These are phyloP conservation scores for Pseudachorutes palmiensis DNA, from an alignment of 1,140 invertebrate species.

Conservation along the genomic window DNA sequence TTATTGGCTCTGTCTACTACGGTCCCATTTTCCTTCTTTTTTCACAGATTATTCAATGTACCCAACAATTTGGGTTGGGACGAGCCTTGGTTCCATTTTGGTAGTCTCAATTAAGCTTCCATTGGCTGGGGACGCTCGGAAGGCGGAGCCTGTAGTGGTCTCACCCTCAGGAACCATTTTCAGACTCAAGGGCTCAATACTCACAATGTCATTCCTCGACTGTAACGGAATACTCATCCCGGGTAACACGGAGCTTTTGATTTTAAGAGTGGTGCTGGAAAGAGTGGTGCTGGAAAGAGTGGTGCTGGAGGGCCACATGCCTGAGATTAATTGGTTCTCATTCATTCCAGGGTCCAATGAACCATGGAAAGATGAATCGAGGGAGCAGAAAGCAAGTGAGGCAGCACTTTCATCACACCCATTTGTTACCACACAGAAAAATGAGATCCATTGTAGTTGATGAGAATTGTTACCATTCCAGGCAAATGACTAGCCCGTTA, in stretches of 20 bases:
- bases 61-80: conserved; percentile 92
- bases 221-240: conserved; percentile 79
- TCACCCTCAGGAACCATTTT: conserved; percentile 85
- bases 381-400: conserved; percentile 57
- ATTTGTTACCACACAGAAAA: no score
- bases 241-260: conserved; percentile 44
- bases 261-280: no score
- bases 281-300: no score
- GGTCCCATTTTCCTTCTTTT: conserved; percentile 20
- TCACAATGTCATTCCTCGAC: conserved; percentile 90
- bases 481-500: conserved; percentile 12
- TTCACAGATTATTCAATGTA: conserved; percentile 61
- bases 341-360: conserved; percentile 51
- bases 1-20: no score
- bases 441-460: no score
- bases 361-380: conserved; percentile 75
- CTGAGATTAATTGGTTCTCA: not conserved
- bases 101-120: conserved; percentile 61
- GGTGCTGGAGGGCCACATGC: no score
- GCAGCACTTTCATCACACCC: no score
- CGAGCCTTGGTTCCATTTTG: conserved; percentile 86
- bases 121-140: conserved; percentile 61
- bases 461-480: not conserved
- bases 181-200: conserved; percentile 70
- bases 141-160: conserved; percentile 79